Evolutionary conservation across 1,140 invertebrate genomes (phyloP).

Genomic region (Lamellibrachia luymesi): DNA sequence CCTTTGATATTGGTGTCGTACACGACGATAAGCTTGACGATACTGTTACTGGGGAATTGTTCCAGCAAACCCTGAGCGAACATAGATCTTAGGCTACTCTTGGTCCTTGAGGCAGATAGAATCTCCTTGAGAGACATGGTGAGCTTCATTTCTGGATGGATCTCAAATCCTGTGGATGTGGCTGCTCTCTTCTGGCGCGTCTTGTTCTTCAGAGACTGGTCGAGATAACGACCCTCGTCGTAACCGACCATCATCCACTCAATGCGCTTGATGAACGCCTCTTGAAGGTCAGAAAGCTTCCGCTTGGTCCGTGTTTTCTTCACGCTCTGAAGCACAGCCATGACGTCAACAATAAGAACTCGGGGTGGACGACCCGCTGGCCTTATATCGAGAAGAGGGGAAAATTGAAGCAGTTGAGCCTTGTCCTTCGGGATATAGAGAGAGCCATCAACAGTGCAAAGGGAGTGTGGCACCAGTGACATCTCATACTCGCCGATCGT

Average conservation of each 20-base stretch:
- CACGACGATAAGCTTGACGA: too few relatives aligned
- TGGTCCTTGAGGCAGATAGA: conserved; percentile 10
- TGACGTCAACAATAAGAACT: background rate
- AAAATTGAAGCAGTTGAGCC: background rate
- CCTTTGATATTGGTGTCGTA: too few relatives aligned
- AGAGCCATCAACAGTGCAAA: background rate
- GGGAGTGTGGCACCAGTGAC: background rate
- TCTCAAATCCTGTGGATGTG: conserved; percentile 2
- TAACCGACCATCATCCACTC: background rate
- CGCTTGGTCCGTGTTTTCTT: background rate
- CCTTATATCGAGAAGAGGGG: too few relatives aligned
- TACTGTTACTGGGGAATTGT: too few relatives aligned
- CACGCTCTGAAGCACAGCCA: background rate
- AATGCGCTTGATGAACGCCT: background rate
- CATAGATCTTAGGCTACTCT: background rate
- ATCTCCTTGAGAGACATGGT: conserved; percentile 7
- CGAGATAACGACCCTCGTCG: background rate
- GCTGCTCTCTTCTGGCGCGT: background rate
- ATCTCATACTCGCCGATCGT: too few relatives aligned
- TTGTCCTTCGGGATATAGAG: background rate
- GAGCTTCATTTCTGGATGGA: conserved; percentile 16
- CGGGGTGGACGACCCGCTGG: too few relatives aligned
- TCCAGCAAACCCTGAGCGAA: background rate
- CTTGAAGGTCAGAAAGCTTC: background rate
- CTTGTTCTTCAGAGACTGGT: background rate